Percentiles rank a stretch among this genome's conserved stretches.
Evolutionary conservation across 2,113 vertebrate species (phyloP).

Genomic region (Antigone vipio): DNA sequence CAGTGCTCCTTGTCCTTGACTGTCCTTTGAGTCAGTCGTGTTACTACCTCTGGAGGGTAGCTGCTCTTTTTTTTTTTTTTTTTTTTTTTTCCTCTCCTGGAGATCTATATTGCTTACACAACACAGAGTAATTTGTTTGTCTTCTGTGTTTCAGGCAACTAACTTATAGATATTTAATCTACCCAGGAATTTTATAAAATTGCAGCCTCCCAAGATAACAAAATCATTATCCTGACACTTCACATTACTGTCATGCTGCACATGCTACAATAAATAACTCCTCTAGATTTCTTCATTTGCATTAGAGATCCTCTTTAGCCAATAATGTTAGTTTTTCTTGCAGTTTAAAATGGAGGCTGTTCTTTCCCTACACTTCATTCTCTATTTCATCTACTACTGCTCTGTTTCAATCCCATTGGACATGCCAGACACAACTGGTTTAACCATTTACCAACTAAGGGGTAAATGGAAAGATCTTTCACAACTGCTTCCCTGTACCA

Average conservation of each 20-base stretch:
- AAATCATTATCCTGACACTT: neutral
- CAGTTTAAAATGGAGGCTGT: neutral
- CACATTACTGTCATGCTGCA: neutral
- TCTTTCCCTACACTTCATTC: neutral
- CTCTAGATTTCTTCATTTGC: neutral
- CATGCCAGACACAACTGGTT: neutral
- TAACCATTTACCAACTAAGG: neutral
- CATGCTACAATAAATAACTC: neutral
- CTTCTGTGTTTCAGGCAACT: neutral
- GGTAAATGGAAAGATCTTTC: neutral
- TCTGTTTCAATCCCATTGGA: neutral
- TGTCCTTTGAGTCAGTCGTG: neutral
- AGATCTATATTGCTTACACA: neutral
- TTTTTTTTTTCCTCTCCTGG: neutral
- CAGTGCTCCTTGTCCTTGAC: neutral
- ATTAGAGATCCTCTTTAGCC: neutral
- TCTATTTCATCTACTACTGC: neutral
- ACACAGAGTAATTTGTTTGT: neutral
- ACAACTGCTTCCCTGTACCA: neutral
- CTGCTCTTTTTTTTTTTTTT: neutral
- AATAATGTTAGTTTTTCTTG: neutral
- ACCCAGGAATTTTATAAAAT: neutral
- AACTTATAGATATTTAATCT: neutral
- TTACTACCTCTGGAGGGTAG: neutral
- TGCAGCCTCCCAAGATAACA: neutral